Percentiles rank a stretch among this genome's conserved stretches.
phyloP scores from a whole-genome alignment of 2,888 invertebrate genomes.

The Nomada ferruginata region DNA sequence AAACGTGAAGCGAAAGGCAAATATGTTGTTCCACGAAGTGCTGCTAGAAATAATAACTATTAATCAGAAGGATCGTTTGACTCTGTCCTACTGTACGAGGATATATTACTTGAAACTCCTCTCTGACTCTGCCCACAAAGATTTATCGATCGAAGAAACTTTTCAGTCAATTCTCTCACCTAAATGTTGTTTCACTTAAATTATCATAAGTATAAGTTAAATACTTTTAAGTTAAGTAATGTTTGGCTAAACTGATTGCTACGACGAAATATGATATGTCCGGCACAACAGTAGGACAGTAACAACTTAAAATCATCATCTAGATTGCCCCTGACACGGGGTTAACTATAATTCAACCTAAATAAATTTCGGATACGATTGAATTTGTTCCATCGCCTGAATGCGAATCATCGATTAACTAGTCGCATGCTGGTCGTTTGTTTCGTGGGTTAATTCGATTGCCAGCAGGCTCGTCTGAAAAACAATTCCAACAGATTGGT shows the following conservation, averaged over 20 bases:
- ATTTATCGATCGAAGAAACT: background rate
- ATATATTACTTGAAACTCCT: background rate
- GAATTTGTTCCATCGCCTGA: background rate
- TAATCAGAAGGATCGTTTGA: slow-evolving; percentile 1
- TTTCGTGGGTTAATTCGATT: background rate
- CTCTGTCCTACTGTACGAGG: background rate
- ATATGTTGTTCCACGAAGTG: slow-evolving; percentile 8
- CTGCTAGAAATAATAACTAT: background rate
- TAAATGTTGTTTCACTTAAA: too few relatives aligned
- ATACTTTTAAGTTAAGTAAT: slow-evolving; percentile 4
- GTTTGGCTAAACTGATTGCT: slow-evolving; percentile 30
- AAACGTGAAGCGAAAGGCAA: background rate
- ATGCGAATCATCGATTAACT: background rate
- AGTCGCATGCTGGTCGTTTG: background rate
- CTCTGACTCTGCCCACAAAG: background rate
- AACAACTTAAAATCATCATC: slow-evolving; percentile 38
- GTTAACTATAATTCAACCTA: slow-evolving; percentile 31
- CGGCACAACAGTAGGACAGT: slow-evolving; percentile 29
- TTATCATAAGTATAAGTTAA: too few relatives aligned
- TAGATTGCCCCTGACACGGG: slow-evolving; percentile 28
- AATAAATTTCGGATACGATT: slow-evolving; percentile 26
- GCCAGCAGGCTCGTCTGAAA: background rate
- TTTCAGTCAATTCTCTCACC: background rate
- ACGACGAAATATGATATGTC: slow-evolving; percentile 40
- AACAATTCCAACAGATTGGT: background rate